A percentile compares a stretch with the other conserved stretches of the same genome.
These are phyloP conservation scores for Eospalax fontanierii DNA, from an alignment of 2,797 vertebrate genomes.

Conservation along the genomic window DNA sequence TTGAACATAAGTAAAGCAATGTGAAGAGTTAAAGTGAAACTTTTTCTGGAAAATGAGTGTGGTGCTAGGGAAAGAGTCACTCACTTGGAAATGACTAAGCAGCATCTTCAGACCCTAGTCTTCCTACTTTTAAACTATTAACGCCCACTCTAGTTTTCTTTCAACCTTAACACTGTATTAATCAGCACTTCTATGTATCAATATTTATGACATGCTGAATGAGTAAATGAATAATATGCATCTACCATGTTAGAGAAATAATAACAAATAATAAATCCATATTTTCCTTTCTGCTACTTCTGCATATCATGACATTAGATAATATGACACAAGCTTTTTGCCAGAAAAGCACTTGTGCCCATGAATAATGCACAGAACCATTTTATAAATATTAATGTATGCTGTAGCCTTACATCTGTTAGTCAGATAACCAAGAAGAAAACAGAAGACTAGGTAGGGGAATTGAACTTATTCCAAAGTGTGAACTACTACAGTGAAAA, in stretches of 20 bases:
- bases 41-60: conserved; percentile 29
- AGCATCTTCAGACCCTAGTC: neutral
- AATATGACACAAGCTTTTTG: conserved; percentile 47
- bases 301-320: conserved; percentile 36
- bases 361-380: conserved; percentile 60
- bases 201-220: conserved; percentile 39
- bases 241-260: conserved; percentile 30
- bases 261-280: conserved; percentile 67
- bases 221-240: neutral
- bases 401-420: conserved; percentile 49
- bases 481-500: conserved; percentile 15
- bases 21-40: neutral
- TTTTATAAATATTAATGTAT: conserved; percentile 71
- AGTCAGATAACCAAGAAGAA: conserved; percentile 67
- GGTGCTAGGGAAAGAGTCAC: neutral
- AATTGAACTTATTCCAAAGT: conserved; percentile 18
- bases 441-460: neutral
- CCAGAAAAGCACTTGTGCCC: conserved; percentile 54
- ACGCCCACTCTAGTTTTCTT: conserved; percentile 47
- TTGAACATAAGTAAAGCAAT: neutral
- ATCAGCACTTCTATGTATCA: conserved; percentile 17
- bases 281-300: conserved; percentile 35
- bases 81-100: conserved; percentile 49
- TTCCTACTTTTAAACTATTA: conserved; percentile 49
- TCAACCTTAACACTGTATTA: conserved; percentile 44